Evolutionary conservation across 2,888 invertebrate species (phyloP), one percentile per base, ranked within the genome.

Genomic region (Scaptomyza parva): DNA sequence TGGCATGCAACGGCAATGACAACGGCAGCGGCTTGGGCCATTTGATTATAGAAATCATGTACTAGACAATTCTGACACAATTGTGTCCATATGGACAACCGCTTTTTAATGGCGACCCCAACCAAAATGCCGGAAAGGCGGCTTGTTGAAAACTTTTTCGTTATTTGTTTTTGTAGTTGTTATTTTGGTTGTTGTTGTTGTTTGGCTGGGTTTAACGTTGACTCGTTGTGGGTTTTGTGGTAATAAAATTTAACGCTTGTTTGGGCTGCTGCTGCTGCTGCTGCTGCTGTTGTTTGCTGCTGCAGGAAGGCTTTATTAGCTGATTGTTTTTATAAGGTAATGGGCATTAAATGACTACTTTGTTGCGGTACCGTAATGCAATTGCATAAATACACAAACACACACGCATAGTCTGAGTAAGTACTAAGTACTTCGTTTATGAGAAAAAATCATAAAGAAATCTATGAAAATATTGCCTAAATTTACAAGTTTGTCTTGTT

Each of bases 161-260:
- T 60, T 57, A 52, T 64, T 17, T 30, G 45, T 40, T 67, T 59
- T 9, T 6, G 37, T 40, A 48, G 28, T 39, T 43, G 14, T 41
- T 47, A n/a, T 24, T n/a, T n/a, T 14, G 35, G 33, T 18, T 14
- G 37, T 20, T 59, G 28, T 5, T 39, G 54, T 17, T 66, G 44
- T 54, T 35, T 53, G 64, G 63, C 48, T 55, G 53, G 40, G 61
- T 48, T 48, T 60, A 61, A 52, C 58, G 50, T 54, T 70, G 37
- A 44, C 71, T 53, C 67, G 57, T 68, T 76, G 81, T 69, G 73
- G 84, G 67, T 53, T 72, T 80, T 84, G 81, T 76, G 83, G 83
- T 79, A 75, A 61, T 78, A 76, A 81, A 78, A 68, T 70, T 78
- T 78, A 76, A 78, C 85, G 76, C 73, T 81, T 76, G 81, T 69